phyloP scores from a whole-genome alignment of 2,888 invertebrate species.

The Icerya purchasi region DNA sequence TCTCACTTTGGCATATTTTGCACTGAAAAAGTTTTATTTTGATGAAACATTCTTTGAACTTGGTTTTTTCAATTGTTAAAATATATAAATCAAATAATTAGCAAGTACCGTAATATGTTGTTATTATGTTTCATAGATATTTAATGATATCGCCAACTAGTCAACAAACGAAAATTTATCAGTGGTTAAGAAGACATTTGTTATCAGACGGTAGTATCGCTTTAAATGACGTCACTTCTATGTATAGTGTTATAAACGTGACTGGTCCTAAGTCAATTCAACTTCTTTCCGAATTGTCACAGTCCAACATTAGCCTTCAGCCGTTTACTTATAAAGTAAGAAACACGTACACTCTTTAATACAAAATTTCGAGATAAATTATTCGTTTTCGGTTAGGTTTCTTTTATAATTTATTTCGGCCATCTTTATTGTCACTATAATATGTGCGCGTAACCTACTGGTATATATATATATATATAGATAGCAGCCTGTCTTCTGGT shows the following conservation, averaged over 20 bases:
- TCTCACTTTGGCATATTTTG: too few species aligned
- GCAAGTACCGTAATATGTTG: neutral
- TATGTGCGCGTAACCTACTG: too few species aligned
- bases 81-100: neutral
- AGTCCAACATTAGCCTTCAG: slow-evolving; percentile 33
- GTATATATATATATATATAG: too few species aligned
- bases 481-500: too few species aligned
- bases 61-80: too few species aligned
- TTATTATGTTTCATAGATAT: slow-evolving; percentile 29
- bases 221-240: slow-evolving; percentile 44
- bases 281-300: slow-evolving; percentile 39
- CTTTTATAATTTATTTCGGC: too few species aligned
- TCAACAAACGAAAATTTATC: slow-evolving; percentile 47
- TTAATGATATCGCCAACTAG: slow-evolving; percentile 60
- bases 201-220: slow-evolving; percentile 37
- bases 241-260: slow-evolving; percentile 47
- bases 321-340: slow-evolving; percentile 40
- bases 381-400: too few species aligned
- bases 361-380: too few species aligned
- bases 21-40: neutral
- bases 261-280: slow-evolving; percentile 45
- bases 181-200: slow-evolving; percentile 44
- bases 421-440: too few species aligned
- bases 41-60: neutral
- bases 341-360: too few species aligned